phyloP scores from a whole-genome alignment of 1,140 invertebrate genomes.

The Philopotamus ludificatus region DNA sequence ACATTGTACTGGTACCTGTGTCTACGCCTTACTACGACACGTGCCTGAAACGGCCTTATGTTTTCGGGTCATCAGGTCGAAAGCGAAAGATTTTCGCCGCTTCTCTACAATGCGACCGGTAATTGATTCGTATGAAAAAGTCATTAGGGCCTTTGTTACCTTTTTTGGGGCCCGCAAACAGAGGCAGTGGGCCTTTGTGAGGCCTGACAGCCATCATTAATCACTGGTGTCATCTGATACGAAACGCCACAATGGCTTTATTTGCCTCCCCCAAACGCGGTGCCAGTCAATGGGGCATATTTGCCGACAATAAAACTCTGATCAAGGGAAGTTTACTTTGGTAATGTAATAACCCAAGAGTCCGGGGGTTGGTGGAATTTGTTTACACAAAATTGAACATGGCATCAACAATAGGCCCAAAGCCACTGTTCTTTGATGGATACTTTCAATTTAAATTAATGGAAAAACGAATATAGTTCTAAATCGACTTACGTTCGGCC shows the following conservation, averaged over 20 bases:
- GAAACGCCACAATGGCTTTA: conserved; percentile 16
- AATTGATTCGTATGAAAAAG: conserved; percentile 17
- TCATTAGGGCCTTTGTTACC: conserved; percentile 10
- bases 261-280: conserved; percentile 7
- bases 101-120: neutral
- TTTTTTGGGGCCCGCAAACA: conserved; percentile 10
- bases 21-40: too few relatives aligned
- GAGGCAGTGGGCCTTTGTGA: conserved; percentile 8
- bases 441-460: too few relatives aligned
- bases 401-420: too few relatives aligned
- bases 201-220: conserved; percentile 16
- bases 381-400: conserved; percentile 4
- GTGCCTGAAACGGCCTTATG: too few relatives aligned
- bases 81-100: neutral
- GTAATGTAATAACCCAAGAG: conserved; percentile 1
- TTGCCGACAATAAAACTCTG: conserved; percentile 24
- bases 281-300: conserved; percentile 19
- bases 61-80: too few relatives aligned
- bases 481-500: too few relatives aligned
- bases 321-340: conserved; percentile 19
- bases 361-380: conserved; percentile 1
- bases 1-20: too few relatives aligned
- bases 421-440: neutral
- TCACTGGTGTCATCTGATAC: conserved; percentile 20
- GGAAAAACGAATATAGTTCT: too few relatives aligned